These are phyloP conservation scores for Cephalopterus ornatus DNA, from an alignment of 2,113 vertebrate genomes.

Conservation along the genomic window DNA sequence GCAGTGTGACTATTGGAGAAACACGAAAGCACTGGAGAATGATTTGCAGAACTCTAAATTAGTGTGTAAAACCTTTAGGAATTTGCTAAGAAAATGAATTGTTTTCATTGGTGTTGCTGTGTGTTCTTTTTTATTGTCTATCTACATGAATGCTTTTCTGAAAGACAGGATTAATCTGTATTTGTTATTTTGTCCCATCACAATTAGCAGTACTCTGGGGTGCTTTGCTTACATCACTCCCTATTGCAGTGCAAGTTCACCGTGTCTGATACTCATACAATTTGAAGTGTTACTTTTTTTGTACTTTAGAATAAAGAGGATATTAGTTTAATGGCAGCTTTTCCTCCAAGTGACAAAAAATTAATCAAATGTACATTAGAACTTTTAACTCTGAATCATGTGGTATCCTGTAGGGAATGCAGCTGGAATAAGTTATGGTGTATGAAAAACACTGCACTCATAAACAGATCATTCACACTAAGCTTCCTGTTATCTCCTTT, in stretches of 20 bases:
- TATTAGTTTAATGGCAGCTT: slow-evolving; percentile 53
- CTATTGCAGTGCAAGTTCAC: background rate
- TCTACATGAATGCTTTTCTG: background rate
- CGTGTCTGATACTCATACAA: background rate
- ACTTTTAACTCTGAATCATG: slow-evolving; percentile 54
- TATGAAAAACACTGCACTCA: slow-evolving; percentile 7
- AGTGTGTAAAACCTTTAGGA: background rate
- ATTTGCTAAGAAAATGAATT: background rate
- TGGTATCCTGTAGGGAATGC: slow-evolving; percentile 33
- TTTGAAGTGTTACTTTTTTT: slow-evolving; percentile 36
- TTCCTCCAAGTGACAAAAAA: slow-evolving; percentile 61
- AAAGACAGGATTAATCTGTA: background rate
- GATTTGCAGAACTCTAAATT: background rate
- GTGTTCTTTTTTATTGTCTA: background rate
- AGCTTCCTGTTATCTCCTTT: background rate
- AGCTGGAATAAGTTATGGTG: slow-evolving; percentile 20
- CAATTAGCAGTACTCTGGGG: background rate
- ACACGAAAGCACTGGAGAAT: background rate
- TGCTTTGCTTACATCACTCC: background rate
- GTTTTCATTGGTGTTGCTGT: background rate
- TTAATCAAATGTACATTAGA: slow-evolving; percentile 62
- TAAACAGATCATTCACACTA: background rate
- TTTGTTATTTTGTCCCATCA: background rate
- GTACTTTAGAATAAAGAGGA: slow-evolving; percentile 38
- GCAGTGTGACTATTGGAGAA: background rate